A percentile compares a stretch with the other conserved stretches of the same genome.
Evolutionary conservation across 2,888 invertebrate genomes (phyloP).

Genomic region (Quadroppia sp.): DNA sequence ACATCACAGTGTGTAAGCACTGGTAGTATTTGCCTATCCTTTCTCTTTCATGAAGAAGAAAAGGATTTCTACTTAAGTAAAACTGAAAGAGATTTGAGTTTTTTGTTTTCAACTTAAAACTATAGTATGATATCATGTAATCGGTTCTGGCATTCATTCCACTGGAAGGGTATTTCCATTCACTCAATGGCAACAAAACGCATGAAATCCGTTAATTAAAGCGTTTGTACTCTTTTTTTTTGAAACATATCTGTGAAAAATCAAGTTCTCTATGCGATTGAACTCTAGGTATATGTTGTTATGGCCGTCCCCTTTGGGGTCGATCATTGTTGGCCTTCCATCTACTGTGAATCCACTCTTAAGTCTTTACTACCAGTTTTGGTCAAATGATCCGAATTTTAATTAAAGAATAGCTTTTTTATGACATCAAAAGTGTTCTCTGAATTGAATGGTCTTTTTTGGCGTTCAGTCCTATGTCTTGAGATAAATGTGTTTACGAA

Average conservation of each 20-base stretch:
- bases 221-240: not conserved
- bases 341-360: not conserved
- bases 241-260: not conserved
- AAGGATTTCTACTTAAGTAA: not conserved
- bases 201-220: constrained; percentile 23
- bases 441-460: not conserved
- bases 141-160: not conserved
- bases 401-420: constrained; percentile 31
- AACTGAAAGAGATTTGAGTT: constrained; percentile 4
- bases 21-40: not conserved
- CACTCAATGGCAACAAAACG: too few species aligned
- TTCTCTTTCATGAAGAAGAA: too few species aligned
- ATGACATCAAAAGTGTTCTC: not conserved
- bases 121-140: not conserved
- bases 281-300: not conserved
- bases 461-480: not conserved
- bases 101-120: not conserved
- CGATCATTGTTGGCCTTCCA: not conserved
- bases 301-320: not conserved
- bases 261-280: not conserved
- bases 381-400: constrained; percentile 25
- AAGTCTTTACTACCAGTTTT: not conserved
- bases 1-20: not conserved
- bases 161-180: not conserved
- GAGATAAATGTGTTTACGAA: not conserved